Evolutionary conservation across 2,113 vertebrate species (phyloP), one percentile per base, ranked within the genome.

Genomic region (Merops nubicus): DNA sequence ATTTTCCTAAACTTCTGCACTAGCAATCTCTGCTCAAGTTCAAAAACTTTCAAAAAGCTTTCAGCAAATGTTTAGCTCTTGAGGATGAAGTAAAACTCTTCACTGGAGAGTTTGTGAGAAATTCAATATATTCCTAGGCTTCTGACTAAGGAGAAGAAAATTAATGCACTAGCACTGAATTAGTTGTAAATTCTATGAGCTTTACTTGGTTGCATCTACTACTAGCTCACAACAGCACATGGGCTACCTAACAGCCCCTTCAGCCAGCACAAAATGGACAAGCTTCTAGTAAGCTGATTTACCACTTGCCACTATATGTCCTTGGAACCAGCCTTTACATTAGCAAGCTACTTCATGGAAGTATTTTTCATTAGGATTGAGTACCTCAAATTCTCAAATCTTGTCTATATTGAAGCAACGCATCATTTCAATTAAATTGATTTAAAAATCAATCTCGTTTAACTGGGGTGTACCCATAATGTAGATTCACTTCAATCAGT

Each of bases 401-500:
- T 76, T 81, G 64, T 47, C 43, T 38, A 28, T 65, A 38, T 29
- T 53, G 17, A 10, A 36, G 65, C 16, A 28, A 42, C 10, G 11
- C 51, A 56, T 64, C 2, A 4, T 56, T 40, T 77, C 65, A 45
- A 67, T 33, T 34, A 45, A 74, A 82, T 70, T 60, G 89, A 86
- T 65, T 78, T 57, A 40, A 86, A 79, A 91, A 88, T 82, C n/a
- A 23, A 50, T 56, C 77, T 76, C 1, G 2, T 38, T 82, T 88
- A 67, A 69, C 81, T 94, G 93, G 81, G 70, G 59, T 69, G 65
- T 54, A 77, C 95, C 90, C 83, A 87, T 45, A 76, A 69, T 1
- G 48, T 47, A 87, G 69, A 85, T 60, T 45, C 80, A 78, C 54
- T 89, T 88, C 91, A 73, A 83, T 96, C 94, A 89, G n/a, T 36